Percentiles rank a stretch among this genome's conserved stretches.
Evolutionary conservation across 92 coral and sea anemone genomes (phyloP).

Genomic region (Epizoanthus ramosus): DNA sequence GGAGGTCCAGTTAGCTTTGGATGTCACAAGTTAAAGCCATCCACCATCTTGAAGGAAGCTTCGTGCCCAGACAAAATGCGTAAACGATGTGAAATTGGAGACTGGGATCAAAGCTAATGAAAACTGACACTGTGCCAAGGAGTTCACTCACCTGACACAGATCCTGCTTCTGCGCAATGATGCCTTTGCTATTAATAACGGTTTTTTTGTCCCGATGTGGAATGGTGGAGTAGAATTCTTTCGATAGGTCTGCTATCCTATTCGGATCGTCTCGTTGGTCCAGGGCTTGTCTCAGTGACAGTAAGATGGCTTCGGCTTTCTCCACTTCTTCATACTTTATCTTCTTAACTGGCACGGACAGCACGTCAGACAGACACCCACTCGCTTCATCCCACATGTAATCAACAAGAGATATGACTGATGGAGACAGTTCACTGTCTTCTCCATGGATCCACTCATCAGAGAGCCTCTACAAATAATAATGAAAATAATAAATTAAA

Average conservation of each 20-base stretch:
- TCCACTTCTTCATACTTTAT: conserved; percentile 83
- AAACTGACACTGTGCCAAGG: too few species aligned
- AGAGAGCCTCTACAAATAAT: conserved; percentile 48
- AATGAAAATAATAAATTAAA: too few species aligned
- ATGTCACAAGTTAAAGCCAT: too few species aligned
- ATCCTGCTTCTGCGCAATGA: conserved; percentile 89
- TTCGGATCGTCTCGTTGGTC: conserved; percentile 31
- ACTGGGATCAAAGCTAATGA: too few species aligned
- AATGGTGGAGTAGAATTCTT: conserved; percentile 80
- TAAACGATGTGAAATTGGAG: too few species aligned
- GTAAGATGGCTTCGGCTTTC: conserved; percentile 88
- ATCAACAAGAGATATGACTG: conserved; percentile 75
- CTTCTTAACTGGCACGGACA: conserved; percentile 69
- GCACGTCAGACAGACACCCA: conserved; percentile 69
- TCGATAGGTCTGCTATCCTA: conserved; percentile 55
- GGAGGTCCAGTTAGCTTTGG: too few species aligned
- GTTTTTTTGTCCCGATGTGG: conserved; percentile 61
- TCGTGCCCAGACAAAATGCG: too few species aligned
- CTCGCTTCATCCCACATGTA: conserved; percentile 92
- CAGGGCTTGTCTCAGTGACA: conserved; percentile 64
- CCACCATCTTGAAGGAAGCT: too few species aligned
- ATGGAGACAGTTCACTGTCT: conserved; percentile 58
- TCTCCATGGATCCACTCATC: conserved; percentile 58
- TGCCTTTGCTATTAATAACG: conserved; percentile 56
- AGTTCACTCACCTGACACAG: conserved; percentile 82